A percentile compares a stretch with the other conserved stretches of the same genome.
Conservation (phyloP, 2,797 vertebrate species). For the Sebastiscus tertius region DNA sequence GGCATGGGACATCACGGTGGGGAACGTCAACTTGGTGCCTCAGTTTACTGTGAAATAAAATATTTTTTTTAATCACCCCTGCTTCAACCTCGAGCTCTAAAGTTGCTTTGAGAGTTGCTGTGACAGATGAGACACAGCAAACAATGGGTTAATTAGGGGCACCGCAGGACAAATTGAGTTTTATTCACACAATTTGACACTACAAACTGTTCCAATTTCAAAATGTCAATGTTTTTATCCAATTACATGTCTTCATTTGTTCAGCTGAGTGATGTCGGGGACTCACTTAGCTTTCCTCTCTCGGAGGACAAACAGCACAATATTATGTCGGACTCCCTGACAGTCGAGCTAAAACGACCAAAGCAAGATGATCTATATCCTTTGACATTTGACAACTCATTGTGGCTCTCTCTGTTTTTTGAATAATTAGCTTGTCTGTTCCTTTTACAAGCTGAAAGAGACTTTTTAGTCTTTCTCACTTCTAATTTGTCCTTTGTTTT, state of each 20-base stretch:
- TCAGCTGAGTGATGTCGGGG: constrained; percentile 19
- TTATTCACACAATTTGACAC: constrained; percentile 12
- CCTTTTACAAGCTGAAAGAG: constrained; percentile 41
- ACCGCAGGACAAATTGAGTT: constrained; percentile 7
- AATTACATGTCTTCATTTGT: constrained; percentile 21
- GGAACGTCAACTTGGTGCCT: background rate
- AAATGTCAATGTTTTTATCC: constrained; percentile 32
- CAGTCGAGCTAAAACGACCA: constrained; percentile 29
- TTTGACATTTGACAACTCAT: constrained; percentile 59
- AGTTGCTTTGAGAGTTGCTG: background rate
- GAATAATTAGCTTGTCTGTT: constrained; percentile 69
- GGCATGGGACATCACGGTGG: background rate
- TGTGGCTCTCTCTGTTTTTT: constrained; percentile 50
- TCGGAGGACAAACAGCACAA: constrained; percentile 38
- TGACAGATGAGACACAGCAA: background rate
- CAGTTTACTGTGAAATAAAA: background rate
- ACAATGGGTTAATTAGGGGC: constrained; percentile 15
- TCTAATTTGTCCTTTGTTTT: constrained; percentile 62
- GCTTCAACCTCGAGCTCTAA: background rate
- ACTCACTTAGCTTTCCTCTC: constrained; percentile 14
- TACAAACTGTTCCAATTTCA: constrained; percentile 19
- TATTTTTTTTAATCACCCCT: background rate
- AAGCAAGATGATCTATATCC: constrained; percentile 38
- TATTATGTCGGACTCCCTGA: constrained; percentile 16
- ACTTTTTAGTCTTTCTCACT: constrained; percentile 49